These are phyloP conservation scores for Agonopterix arenella DNA, from an alignment of 2,888 invertebrate species.

Conservation along the genomic window DNA sequence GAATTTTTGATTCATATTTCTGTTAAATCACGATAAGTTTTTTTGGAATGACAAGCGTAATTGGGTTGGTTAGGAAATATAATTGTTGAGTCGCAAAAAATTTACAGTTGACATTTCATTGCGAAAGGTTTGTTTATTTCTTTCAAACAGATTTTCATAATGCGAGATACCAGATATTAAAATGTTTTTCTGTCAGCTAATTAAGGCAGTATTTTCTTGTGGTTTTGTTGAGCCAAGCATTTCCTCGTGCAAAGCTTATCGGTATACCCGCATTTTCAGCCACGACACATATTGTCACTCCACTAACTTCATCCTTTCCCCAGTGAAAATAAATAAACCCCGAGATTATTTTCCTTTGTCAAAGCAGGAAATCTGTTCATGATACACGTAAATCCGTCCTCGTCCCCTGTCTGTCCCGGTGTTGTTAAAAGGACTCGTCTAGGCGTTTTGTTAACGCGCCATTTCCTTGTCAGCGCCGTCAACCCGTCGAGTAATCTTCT, in stretches of 20 bases:
- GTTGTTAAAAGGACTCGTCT: conserved; percentile 66
- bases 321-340: conserved; percentile 50
- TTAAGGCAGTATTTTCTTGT: conserved; percentile 6
- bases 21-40: conserved; percentile 36
- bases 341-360: conserved; percentile 60
- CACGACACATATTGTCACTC: conserved; percentile 31
- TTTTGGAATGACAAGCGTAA: conserved; percentile 20
- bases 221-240: conserved; percentile 19
- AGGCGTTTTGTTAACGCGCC: conserved; percentile 64
- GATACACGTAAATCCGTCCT: conserved; percentile 69
- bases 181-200: conserved; percentile 12
- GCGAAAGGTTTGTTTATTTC: background rate
- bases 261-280: conserved; percentile 25
- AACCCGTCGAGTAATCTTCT: conserved; percentile 56
- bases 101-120: background rate
- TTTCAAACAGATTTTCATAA: background rate
- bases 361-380: conserved; percentile 68
- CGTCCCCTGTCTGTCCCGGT: conserved; percentile 66
- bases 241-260: conserved; percentile 15
- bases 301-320: conserved; percentile 29
- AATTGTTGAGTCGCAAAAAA: too few relatives aligned
- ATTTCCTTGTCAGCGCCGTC: conserved; percentile 65
- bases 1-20: conserved; percentile 16
- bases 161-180: too few relatives aligned
- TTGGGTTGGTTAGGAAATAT: conserved; percentile 11